Evolutionary conservation across 2,888 invertebrate species (phyloP), one percentile per base, ranked within the genome.

Genomic region (Sclerodermus sp.): DNA sequence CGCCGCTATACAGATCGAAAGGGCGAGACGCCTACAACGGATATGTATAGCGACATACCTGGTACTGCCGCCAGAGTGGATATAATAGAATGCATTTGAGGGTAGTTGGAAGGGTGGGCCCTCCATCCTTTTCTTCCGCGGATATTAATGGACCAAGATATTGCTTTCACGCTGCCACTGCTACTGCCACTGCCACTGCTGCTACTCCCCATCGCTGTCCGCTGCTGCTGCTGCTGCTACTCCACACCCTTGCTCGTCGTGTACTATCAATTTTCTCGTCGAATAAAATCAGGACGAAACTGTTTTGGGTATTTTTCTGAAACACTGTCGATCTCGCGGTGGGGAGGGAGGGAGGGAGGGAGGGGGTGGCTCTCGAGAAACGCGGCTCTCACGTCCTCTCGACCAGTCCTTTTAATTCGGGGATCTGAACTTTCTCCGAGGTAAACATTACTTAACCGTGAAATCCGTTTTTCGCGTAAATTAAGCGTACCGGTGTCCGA

Each of bases 91-190:
- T 62, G 66, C 65, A 65, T 66, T 66, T 48, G 59, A 61, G 55
- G 5, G 40, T 15, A 12, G 34, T 4, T 13, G 4, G 34, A 12
- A 34, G 4, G 34, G 34, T 34, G 12, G 3, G 12, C 2, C 34
- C 34, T 4, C 8, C 3, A 5, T 42, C 51, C 56, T 51, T 62
- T 63, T 64, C 62, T 66, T 71, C 61, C 55, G 47, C 54, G 60
- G 67, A 72, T 73, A 73, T 73, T 71, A 72, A 73, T 71, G 70
- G 69, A 66, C 63, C 66, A 61, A 68, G 67, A 71, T 71, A 71
- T 73, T 71, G 68, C 71, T 65, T 70, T 69, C 66, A 61, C 62
- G 52, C 58, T 54, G 56, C 53, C 56, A 55, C n/a, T n/a, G 59
- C 56, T 37, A 41, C n/a, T 17, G 4, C 4, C 14, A 39, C n/a